phyloP scores from a whole-genome alignment of 2,113 vertebrate genomes.

The Capricornis sumatraensis region DNA sequence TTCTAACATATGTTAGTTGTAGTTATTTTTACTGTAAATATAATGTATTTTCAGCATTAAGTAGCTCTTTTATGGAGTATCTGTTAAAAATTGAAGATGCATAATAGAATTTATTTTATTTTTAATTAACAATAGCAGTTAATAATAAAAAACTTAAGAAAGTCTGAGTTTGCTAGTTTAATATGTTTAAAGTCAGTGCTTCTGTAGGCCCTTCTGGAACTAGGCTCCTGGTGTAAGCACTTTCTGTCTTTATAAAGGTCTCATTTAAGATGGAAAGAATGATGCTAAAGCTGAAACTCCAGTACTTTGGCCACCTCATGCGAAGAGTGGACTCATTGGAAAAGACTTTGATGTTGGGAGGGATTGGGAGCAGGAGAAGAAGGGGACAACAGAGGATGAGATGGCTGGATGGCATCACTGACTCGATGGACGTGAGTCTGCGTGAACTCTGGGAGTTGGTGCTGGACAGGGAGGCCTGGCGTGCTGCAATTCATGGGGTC shows the following conservation, averaged over 20 bases:
- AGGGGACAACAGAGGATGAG: too few relatives aligned
- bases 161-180: neutral
- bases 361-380: too few relatives aligned
- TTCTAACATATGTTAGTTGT: neutral
- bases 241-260: neutral
- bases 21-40: neutral
- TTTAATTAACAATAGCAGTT: neutral
- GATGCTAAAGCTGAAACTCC: too few relatives aligned
- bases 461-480: too few relatives aligned
- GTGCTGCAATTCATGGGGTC: fast-evolving
- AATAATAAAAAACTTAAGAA: neutral
- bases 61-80: neutral
- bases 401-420: too few relatives aligned
- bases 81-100: neutral
- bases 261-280: neutral
- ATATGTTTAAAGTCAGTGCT: neutral
- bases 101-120: neutral
- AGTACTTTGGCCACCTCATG: too few relatives aligned
- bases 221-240: neutral
- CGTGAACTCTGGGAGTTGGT: too few relatives aligned
- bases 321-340: too few relatives aligned
- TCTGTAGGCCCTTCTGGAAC: neutral
- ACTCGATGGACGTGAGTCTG: too few relatives aligned
- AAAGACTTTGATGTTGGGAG: too few relatives aligned
- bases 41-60: neutral